Conservation (phyloP, 2,797 vertebrate species). For the Coracias cyanogaster region DNA sequence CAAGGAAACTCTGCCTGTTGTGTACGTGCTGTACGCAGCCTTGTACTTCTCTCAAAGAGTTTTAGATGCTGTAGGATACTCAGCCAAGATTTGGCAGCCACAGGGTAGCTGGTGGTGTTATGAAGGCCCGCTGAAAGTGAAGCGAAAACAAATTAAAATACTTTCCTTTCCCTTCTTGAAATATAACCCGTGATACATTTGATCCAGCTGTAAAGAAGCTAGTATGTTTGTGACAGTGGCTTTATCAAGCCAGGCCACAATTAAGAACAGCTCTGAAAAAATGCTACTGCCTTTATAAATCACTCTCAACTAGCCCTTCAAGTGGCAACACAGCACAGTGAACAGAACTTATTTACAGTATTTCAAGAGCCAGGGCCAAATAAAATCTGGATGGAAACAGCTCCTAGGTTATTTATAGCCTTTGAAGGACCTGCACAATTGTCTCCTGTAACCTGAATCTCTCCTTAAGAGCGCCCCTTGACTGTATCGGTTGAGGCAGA, state of each 20-base stretch:
- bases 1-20: neutral
- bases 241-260: conserved; percentile 68
- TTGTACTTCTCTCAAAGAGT: conserved; percentile 1
- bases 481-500: neutral
- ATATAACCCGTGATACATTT: conserved; percentile 37
- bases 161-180: conserved; percentile 70
- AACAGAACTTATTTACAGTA: conserved; percentile 47
- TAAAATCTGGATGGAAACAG: conserved; percentile 51
- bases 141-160: conserved; percentile 56
- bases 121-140: conserved; percentile 50
- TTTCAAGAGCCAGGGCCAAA: conserved; percentile 63
- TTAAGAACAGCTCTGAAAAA: conserved; percentile 65
- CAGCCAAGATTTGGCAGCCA: conserved; percentile 53
- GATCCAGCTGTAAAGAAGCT: conserved; percentile 63
- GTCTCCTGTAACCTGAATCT: conserved; percentile 36
- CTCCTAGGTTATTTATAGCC: conserved; percentile 51
- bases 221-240: conserved; percentile 51
- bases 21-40: neutral
- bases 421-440: conserved; percentile 28
- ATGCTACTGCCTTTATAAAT: conserved; percentile 69
- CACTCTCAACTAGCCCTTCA: conserved; percentile 30
- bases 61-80: conserved; percentile 33
- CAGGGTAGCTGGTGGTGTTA: conserved; percentile 2
- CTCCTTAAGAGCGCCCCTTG: conserved; percentile 5
- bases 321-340: neutral